Evolutionary conservation across 2,797 vertebrate species (phyloP).

Genomic region (Lemur catta): DNA sequence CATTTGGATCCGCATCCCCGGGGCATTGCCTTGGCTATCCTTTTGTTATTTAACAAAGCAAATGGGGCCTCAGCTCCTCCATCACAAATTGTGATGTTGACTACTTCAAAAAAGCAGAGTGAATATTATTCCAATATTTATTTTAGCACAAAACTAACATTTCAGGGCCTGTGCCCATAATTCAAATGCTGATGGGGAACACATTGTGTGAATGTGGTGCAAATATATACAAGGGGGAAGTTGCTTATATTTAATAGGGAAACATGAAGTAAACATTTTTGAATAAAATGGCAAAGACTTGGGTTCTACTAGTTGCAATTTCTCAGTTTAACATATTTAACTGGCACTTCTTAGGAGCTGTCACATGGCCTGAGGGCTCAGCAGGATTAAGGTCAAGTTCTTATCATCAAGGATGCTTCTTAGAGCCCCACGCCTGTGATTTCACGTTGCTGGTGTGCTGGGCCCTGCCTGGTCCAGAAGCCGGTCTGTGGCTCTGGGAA

Average conservation of each 20-base stretch:
- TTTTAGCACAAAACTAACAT: conserved; percentile 82
- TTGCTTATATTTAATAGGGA: conserved; percentile 85
- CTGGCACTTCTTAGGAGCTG: background rate
- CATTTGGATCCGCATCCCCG: background rate
- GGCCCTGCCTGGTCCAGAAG: background rate
- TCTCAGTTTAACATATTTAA: conserved; percentile 53
- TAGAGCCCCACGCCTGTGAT: accelerated
- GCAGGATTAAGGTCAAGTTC: background rate
- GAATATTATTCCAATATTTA: conserved; percentile 84
- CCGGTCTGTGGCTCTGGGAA: background rate
- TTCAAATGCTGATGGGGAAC: conserved; percentile 84
- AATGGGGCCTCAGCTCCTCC: conserved; percentile 76
- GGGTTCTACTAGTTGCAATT: conserved; percentile 65
- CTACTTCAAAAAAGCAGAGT: conserved; percentile 81
- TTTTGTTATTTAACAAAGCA: conserved; percentile 72
- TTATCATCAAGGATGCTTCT: background rate
- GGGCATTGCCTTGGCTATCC: conserved; percentile 68
- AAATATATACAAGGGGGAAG: conserved; percentile 84
- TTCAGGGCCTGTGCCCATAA: conserved; percentile 76
- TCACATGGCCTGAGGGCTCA: background rate
- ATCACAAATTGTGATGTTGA: conserved; percentile 75
- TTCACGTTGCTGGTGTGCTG: background rate
- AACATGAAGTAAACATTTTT: conserved; percentile 83
- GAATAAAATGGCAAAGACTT: conserved; percentile 77
- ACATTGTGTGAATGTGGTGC: conserved; percentile 83